Conservation (phyloP, 2,113 vertebrate species). For the Vulpes vulpes region DNA sequence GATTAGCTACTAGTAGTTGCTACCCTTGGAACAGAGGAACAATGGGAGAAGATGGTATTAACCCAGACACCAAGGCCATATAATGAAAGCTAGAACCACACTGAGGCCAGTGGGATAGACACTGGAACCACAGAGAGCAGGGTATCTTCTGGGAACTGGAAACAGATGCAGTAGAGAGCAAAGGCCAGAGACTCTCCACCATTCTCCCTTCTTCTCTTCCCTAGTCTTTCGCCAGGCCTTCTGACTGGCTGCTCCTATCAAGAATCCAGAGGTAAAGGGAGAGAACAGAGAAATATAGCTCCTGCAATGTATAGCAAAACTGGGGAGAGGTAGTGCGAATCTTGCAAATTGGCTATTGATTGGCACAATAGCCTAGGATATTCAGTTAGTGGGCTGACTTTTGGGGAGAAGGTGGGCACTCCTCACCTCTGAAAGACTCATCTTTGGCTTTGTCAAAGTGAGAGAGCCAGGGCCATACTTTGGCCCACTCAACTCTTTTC, state of each 20-base stretch:
- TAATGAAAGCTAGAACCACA: neutral
- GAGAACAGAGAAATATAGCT: neutral
- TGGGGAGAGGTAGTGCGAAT: neutral
- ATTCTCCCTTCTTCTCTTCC: neutral
- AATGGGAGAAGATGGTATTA: neutral
- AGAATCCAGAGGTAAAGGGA: neutral
- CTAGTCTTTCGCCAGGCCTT: neutral
- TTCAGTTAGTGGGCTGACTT: neutral
- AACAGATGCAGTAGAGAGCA: neutral
- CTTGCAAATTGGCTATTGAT: neutral
- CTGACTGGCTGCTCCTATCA: neutral
- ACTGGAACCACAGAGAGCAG: neutral
- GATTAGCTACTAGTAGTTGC: neutral
- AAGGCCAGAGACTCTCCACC: neutral
- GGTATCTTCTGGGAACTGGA: neutral
- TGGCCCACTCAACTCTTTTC: neutral
- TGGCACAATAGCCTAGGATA: neutral
- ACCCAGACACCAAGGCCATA: neutral
- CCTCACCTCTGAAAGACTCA: neutral
- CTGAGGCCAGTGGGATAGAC: neutral
- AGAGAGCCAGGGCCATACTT: neutral
- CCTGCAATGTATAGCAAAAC: neutral
- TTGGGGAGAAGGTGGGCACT: neutral
- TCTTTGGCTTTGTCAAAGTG: neutral
- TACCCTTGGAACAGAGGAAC: neutral